phyloP scores from a whole-genome alignment of 37 sponge, comb jelly and placozoan species.

The Axinella damicornis region DNA sequence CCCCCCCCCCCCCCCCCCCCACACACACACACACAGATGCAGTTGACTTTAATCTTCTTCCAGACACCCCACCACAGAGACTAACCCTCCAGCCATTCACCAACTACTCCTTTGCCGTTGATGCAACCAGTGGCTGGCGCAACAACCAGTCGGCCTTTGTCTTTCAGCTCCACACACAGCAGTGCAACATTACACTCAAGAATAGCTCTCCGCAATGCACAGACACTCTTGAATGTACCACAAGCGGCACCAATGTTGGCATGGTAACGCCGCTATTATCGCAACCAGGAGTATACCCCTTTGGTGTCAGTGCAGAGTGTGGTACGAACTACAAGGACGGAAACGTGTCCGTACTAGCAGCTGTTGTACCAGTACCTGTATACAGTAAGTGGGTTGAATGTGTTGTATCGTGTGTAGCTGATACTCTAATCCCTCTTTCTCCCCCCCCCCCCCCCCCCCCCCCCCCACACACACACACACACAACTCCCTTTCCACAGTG shows the following conservation, averaged over 20 bases:
- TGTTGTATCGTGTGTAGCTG: too few species aligned
- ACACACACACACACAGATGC: not conserved
- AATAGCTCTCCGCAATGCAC: conserved; percentile 15
- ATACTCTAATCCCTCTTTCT: not conserved
- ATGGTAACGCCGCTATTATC: not conserved
- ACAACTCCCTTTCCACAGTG: not conserved
- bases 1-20: too few species aligned
- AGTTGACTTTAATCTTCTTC: not conserved
- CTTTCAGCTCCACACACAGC: conserved; percentile 31
- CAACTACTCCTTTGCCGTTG: conserved; percentile 5
- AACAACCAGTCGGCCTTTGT: conserved; percentile 10
- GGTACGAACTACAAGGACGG: not conserved
- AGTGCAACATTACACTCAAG: conserved; percentile 7
- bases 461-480: not conserved
- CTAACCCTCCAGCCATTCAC: not conserved
- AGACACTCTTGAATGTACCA: not conserved
- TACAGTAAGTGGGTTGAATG: not conserved
- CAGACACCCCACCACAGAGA: not conserved
- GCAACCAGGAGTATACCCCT: not conserved
- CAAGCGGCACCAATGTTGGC: conserved; percentile 25
- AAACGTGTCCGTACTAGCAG: not conserved
- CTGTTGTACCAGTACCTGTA: conserved; percentile 1
- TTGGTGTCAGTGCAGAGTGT: not conserved
- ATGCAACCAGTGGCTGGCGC: not conserved
- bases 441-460: not conserved